Conservation (phyloP, 1,140 invertebrate species). For the Babylonia areolata region DNA sequence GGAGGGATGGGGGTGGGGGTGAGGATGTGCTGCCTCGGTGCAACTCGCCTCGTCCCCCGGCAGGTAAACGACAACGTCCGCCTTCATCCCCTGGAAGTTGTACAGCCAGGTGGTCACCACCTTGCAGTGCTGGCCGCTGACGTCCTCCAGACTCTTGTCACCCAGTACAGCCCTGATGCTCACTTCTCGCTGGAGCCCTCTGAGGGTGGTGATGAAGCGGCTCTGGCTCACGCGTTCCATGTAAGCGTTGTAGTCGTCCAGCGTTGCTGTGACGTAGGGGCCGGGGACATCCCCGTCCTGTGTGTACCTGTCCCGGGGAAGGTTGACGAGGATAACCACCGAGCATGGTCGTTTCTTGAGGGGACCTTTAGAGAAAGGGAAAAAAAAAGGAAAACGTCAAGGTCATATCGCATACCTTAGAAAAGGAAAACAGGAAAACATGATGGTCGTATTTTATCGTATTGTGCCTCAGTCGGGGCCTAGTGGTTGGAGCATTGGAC, state of each 20-base stretch:
- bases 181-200: neutral
- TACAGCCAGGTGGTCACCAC: conserved; percentile 40
- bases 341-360: neutral
- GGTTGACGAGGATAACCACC: conserved; percentile 9
- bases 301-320: neutral
- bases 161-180: neutral
- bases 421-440: too few relatives aligned
- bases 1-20: too few relatives aligned
- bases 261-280: neutral
- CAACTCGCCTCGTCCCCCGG: conserved; percentile 43
- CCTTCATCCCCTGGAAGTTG: conserved; percentile 47
- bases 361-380: neutral
- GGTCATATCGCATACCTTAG: too few relatives aligned
- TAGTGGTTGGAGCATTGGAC: neutral
- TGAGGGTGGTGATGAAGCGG: neutral
- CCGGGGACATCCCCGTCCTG: neutral
- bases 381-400: neutral
- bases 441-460: too few relatives aligned
- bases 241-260: neutral
- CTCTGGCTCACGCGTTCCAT: neutral
- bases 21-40: too few relatives aligned
- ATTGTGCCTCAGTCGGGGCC: too few relatives aligned
- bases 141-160: neutral
- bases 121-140: neutral
- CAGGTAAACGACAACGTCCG: conserved; percentile 39